Base-by-base conservation (phyloP, 2,113 vertebrate species). In the Misgurnus mizolepis region DNA sequence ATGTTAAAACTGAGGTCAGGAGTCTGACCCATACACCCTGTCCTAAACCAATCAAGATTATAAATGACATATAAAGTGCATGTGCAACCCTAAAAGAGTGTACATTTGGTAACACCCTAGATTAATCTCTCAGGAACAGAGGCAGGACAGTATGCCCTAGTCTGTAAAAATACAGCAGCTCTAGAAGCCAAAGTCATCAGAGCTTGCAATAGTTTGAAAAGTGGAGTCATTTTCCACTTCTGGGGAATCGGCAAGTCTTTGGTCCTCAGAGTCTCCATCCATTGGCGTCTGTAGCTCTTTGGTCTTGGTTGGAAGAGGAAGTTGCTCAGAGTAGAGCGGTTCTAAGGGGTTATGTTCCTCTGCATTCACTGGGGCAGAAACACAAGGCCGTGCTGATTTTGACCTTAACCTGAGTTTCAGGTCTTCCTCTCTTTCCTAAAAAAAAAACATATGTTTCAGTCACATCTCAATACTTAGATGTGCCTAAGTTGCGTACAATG, bases 361-460 rank as follows among this genome's bases (percentile, higher is more conserved):
- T 9, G 62, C 47, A 0, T 68, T 83, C 10, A 69, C 81, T 1
- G 15, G 49, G 41, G 82, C 41, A 4, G 64, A 64, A 22, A 41
- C 60, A 49, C 86, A 89, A 4, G 86, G 85, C 5, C 80, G 85
- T 1, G 91, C 90, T 0, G 92, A 91, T 82, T 88, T 91, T 73
- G 81, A 73, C 82, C 88, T 81, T 72, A 94, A 86, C 17, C 71
- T 91, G 67, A 84, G 89, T 76, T 89, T 93, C 53, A 91, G 83
- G 85, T 94, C 85, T 1, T 94, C 88, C 88, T 96, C 91, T 77
- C 83, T 91, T 78, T 69, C 72, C 92, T 95, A 64, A 47, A 78
- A 10, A 10, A 47, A 3, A 69, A 40, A 72, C 3, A 79, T 43
- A 15, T n/a, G n/a, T 27, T 68, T 17, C 2, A 9, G 41, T 5